Base-by-base conservation (phyloP, 2,888 invertebrate species). In the Acanthosoma haemorrhoidale region DNA sequence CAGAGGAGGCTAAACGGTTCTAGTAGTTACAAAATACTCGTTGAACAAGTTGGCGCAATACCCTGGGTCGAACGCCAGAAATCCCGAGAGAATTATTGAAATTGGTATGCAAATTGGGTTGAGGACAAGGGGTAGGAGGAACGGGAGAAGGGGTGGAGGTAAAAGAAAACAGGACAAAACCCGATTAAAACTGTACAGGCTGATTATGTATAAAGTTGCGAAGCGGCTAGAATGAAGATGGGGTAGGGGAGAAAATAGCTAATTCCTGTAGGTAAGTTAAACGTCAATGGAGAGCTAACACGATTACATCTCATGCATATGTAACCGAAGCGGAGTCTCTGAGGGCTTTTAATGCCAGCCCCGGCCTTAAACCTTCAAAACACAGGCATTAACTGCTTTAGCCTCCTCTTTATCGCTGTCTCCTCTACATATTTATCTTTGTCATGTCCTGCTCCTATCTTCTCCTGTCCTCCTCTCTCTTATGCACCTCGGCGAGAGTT, bases 221-320 rank as follows among this genome's bases (percentile, higher is more conserved):
- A 21, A 39, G 34, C 59, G 43, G 15, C 34, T 32, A 43, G 38
- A 68, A 63, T 41, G 68, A 43, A 34, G 68, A 61, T 59, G 31
- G 64, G n/a, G 13, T 32, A 21, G 25, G 43, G 43, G 51, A 31
- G 71, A 63, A 34, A 58, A 39, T 57, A 69, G 71, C 68, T 69
- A 71, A 69, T 71, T 71, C 68, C 70, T 64, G 64, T 64, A 64
- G 64, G 64, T 64, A 41, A 64, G 64, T 64, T 64, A 64, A 64
- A 64, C 64, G 64, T 41, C 64, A 64, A 64, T 64, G 64, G 34
- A 31, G 64, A 39, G 2, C 64, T 64, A 64, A 64, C 64, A 31
- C 64, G 64, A 64, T 64, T 64, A 64, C 64, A 64, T n/a, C 64
- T 64, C 64, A 64, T 64, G 64, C 64, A 64, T 64, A 64, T 64